phyloP scores from a whole-genome alignment of 2,888 invertebrate species.

The Tenthredo livida region DNA sequence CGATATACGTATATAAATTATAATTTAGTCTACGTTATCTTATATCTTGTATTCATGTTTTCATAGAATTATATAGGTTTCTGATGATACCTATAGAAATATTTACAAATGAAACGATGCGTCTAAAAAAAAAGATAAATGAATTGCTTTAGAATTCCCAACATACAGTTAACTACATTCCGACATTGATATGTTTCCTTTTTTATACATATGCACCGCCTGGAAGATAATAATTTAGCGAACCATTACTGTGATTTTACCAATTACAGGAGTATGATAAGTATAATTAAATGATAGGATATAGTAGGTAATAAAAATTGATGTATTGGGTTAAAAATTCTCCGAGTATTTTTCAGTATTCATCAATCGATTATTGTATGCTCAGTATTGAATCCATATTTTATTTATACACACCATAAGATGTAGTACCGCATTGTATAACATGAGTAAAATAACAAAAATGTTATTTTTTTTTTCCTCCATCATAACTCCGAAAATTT shows the following conservation, averaged over 20 bases:
- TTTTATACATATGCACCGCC: background rate
- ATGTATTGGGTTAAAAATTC: background rate
- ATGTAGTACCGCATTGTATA: background rate
- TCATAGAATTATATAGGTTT: background rate
- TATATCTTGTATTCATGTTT: background rate
- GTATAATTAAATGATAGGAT: background rate
- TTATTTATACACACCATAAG: background rate
- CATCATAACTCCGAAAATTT: no score
- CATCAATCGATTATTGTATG: background rate
- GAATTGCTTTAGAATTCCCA: background rate
- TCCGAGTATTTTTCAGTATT: conserved; percentile 1
- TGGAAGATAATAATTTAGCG: background rate
- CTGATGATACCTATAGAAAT: background rate
- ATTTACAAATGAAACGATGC: background rate
- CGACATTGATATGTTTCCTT: background rate
- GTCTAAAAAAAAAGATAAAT: background rate
- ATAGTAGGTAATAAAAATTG: background rate
- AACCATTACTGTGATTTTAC: conserved; percentile 6
- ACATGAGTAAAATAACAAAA: no score
- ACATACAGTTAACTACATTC: background rate
- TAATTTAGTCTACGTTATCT: background rate
- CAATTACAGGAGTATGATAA: background rate
- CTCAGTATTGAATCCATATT: background rate
- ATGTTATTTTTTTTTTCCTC: no score
- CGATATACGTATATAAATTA: background rate